Evolutionary conservation across 1,140 invertebrate genomes (phyloP).

Genomic region (Drosophila littoralis): DNA sequence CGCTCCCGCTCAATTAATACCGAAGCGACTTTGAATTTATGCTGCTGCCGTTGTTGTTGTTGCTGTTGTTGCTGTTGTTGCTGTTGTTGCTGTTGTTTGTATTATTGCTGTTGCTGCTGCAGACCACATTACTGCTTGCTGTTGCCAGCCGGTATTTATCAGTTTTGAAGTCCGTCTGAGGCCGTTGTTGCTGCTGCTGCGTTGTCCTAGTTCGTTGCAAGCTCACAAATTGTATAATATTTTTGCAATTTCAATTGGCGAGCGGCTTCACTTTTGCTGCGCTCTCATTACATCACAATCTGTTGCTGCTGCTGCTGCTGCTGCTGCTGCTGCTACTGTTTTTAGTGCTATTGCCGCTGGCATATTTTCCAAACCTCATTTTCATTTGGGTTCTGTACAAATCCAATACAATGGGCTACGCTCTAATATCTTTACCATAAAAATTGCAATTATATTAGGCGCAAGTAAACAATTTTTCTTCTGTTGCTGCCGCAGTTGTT

Average conservation of each 20-base stretch:
- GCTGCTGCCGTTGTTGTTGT: constrained; percentile 11
- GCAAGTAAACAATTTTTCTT: constrained; percentile 54
- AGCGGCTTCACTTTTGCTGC: constrained; percentile 69
- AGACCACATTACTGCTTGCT: constrained; percentile 25
- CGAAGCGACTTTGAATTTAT: constrained; percentile 67
- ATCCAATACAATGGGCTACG: constrained; percentile 61
- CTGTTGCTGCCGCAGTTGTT: constrained; percentile 34
- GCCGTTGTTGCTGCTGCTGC: constrained; percentile 40
- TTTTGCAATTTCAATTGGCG: constrained; percentile 50
- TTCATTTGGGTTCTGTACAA: constrained; percentile 65
- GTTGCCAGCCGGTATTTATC: constrained; percentile 75
- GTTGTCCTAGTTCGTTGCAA: constrained; percentile 71
- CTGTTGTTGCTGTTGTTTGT: constrained; percentile 25
- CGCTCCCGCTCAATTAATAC: constrained; percentile 65
- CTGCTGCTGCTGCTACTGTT: constrained; percentile 28
- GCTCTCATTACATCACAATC: constrained; percentile 70
- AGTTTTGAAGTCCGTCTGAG: constrained; percentile 36
- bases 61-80: constrained; percentile 19
- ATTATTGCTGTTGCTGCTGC: constrained; percentile 13
- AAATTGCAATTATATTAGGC: constrained; percentile 72
- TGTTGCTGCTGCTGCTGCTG: constrained; percentile 15
- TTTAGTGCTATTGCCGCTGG: constrained; percentile 36
- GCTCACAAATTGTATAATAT: constrained; percentile 75
- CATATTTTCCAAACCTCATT: constrained; percentile 64
- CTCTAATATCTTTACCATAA: constrained; percentile 74